Evolutionary conservation across 2,888 invertebrate species (phyloP).

Genomic region (Therioaphis trifolii): DNA sequence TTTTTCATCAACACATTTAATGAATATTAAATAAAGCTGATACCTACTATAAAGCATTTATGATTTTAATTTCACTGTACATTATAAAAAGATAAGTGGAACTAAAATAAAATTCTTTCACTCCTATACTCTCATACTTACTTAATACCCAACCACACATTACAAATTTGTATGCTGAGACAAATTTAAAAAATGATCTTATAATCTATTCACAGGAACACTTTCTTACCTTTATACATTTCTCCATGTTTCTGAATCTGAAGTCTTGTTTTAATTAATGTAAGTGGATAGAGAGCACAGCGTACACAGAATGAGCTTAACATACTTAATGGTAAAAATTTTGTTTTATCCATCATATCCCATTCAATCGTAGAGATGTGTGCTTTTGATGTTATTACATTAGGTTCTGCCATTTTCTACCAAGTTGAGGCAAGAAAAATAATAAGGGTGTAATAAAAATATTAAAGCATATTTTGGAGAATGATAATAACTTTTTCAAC

Average conservation of each 20-base stretch:
- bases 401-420: slow-evolving; percentile 34
- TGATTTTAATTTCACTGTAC: too few species aligned
- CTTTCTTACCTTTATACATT: slow-evolving; percentile 78
- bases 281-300: slow-evolving; percentile 85
- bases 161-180: too few species aligned
- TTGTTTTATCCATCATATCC: slow-evolving; percentile 97
- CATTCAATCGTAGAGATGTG: slow-evolving; percentile 78
- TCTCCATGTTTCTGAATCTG: slow-evolving; percentile 87
- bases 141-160: too few species aligned
- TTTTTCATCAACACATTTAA: too few species aligned
- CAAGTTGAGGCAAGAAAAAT: neutral
- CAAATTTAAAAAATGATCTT: too few species aligned
- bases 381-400: neutral
- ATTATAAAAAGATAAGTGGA: too few species aligned
- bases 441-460: neutral
- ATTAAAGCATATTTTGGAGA: neutral
- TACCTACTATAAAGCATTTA: too few species aligned
- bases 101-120: too few species aligned
- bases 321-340: slow-evolving; percentile 93
- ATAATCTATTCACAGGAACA: too few species aligned
- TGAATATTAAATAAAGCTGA: too few species aligned
- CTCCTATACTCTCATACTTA: too few species aligned
- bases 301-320: slow-evolving; percentile 85
- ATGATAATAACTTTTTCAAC: neutral
- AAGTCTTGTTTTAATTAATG: slow-evolving; percentile 92